Evolutionary conservation across 2,888 invertebrate species (phyloP).

Genomic region (Cantharis flavilabris): DNA sequence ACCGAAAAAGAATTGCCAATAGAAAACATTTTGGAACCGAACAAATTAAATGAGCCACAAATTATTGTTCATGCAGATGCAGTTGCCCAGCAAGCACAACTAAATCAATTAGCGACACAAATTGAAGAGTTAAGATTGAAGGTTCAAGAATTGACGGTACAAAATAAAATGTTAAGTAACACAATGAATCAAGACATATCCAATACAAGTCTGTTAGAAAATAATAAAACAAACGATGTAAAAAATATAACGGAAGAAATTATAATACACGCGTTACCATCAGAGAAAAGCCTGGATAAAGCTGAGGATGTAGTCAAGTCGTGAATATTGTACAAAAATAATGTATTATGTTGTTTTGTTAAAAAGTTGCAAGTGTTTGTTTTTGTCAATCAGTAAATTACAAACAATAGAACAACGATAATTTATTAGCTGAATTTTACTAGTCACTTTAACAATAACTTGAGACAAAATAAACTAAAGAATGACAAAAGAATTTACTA

Average conservation of each 20-base stretch:
- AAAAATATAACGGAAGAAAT: slow-evolving; percentile 7
- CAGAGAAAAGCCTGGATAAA: slow-evolving; percentile 9
- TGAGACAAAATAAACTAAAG: slow-evolving; percentile 8
- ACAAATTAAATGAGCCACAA: slow-evolving; percentile 8
- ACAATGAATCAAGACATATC: slow-evolving; percentile 12
- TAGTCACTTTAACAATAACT: slow-evolving; percentile 33
- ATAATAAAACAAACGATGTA: background rate
- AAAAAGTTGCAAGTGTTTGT: slow-evolving; percentile 6
- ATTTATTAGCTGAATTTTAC: slow-evolving; percentile 34
- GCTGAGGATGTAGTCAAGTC: background rate
- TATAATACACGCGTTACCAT: background rate
- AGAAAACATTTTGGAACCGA: background rate
- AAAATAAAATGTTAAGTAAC: slow-evolving; percentile 36
- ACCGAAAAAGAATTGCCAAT: background rate
- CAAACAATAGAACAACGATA: slow-evolving; percentile 12
- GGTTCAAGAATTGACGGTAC: slow-evolving; percentile 48
- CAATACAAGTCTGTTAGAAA: background rate
- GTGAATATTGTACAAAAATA: slow-evolving; percentile 1
- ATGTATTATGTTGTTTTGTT: background rate
- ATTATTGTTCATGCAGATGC: slow-evolving; percentile 5
- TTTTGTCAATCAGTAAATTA: slow-evolving; percentile 12
- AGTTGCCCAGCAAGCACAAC: slow-evolving; percentile 45
- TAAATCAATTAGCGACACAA: slow-evolving; percentile 50
- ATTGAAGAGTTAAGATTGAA: slow-evolving; percentile 49
- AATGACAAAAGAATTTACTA: background rate